A percentile compares a stretch with the other conserved stretches of the same genome.
phyloP scores from a whole-genome alignment of 2,888 invertebrate species.

The Myopa testacea region DNA sequence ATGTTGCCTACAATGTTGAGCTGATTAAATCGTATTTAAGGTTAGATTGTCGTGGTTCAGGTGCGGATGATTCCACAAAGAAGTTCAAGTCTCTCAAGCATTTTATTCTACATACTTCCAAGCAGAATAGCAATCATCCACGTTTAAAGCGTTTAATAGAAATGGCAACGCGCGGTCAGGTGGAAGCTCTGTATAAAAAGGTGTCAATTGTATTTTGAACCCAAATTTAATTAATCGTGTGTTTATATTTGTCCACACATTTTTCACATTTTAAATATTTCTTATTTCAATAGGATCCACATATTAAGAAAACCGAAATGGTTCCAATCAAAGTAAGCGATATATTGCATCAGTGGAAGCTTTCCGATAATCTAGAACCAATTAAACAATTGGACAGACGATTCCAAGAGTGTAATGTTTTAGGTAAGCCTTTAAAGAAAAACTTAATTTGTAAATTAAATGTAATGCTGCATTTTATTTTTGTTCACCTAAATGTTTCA shows the following conservation, averaged over 20 bases:
- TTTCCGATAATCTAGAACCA: conserved; percentile 61
- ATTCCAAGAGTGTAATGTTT: conserved; percentile 64
- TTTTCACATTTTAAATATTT: neutral
- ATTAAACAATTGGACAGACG: conserved; percentile 61
- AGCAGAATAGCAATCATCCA: conserved; percentile 63
- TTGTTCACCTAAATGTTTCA: conserved; percentile 42
- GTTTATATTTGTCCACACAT: no score
- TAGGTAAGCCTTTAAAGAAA: conserved; percentile 56
- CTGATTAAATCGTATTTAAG: conserved; percentile 58
- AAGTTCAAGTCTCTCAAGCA: conserved; percentile 58
- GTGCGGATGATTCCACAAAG: conserved; percentile 37
- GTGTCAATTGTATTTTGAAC: conserved; percentile 47
- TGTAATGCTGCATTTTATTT: neutral
- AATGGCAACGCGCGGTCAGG: conserved; percentile 58
- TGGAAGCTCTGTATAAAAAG: conserved; percentile 61
- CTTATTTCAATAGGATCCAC: conserved; percentile 50
- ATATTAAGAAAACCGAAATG: conserved; percentile 51
- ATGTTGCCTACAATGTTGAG: conserved; percentile 61
- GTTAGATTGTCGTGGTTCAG: conserved; percentile 38
- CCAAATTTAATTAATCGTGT: neutral
- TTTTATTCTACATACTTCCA: conserved; percentile 63
- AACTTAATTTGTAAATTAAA: neutral
- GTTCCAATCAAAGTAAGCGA: conserved; percentile 62
- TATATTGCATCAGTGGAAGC: conserved; percentile 63
- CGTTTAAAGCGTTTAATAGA: conserved; percentile 63